phyloP scores from a whole-genome alignment of 2,113 vertebrate genomes.

The Myotis yumanensis region DNA sequence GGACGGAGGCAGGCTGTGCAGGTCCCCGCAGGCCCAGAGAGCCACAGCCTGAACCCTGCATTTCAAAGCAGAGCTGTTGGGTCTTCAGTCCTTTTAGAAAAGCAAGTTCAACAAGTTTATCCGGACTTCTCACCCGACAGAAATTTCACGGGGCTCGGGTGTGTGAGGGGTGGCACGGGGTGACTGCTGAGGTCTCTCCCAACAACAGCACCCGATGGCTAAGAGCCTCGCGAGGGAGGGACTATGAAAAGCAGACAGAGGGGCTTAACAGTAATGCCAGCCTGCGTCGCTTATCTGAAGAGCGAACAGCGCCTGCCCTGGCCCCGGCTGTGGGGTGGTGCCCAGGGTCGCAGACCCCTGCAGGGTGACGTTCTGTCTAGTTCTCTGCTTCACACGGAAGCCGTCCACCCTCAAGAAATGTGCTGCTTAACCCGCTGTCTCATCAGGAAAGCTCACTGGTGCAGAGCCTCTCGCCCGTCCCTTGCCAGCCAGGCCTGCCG shows the following conservation, averaged over 20 bases:
- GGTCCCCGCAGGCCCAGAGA: neutral
- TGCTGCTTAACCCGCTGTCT: neutral
- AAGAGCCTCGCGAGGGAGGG: neutral
- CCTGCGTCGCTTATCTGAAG: neutral
- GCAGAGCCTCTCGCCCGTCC: neutral
- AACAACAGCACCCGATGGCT: neutral
- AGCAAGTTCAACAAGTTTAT: neutral
- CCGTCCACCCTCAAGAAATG: neutral
- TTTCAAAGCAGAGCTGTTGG: neutral
- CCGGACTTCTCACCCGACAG: neutral
- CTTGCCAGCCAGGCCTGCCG: neutral
- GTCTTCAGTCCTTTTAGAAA: neutral
- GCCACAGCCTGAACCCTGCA: neutral
- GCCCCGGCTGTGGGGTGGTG: no score
- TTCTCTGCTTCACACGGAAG: neutral
- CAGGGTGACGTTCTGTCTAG: neutral
- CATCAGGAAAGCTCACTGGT: neutral
- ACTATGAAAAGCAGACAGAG: neutral
- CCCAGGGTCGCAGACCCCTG: no score
- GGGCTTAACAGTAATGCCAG: neutral
- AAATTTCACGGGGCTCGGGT: neutral
- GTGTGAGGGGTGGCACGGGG: accelerated
- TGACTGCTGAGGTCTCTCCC: neutral
- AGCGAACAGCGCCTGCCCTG: neutral
- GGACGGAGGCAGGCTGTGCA: neutral